These are phyloP conservation scores for Conus betulinus DNA, from an alignment of 1,140 invertebrate species.

Conservation along the genomic window DNA sequence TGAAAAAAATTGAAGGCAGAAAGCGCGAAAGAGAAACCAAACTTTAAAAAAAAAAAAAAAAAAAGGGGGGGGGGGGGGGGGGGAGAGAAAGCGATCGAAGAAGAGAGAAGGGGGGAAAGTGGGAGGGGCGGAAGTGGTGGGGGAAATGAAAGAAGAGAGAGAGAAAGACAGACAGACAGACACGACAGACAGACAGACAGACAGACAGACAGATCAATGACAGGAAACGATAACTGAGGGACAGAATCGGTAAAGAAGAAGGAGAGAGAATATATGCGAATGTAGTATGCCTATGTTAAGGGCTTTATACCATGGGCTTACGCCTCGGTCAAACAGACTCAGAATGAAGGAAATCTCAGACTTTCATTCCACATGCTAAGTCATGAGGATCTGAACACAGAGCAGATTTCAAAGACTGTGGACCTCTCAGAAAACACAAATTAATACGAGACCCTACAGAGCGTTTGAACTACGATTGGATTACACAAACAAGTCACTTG, in stretches of 20 bases:
- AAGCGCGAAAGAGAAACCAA: background rate
- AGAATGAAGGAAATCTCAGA: background rate
- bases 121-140: no score
- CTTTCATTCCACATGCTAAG: background rate
- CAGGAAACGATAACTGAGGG: background rate
- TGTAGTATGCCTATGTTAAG: background rate
- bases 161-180: no score
- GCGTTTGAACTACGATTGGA: background rate
- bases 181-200: no score
- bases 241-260: background rate
- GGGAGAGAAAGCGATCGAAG: no score
- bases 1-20: background rate
- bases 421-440: no score
- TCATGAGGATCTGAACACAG: no score
- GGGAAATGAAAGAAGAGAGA: no score
- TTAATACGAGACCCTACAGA: background rate
- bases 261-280: background rate
- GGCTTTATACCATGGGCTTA: background rate
- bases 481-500: background rate
- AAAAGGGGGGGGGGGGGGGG: no score
- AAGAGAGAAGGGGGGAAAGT: no score
- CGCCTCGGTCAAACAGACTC: background rate
- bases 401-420: no score
- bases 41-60: no score
- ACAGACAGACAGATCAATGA: no score